Conservation (phyloP, 1,140 invertebrate species). For the Drosophila pectinifera region DNA sequence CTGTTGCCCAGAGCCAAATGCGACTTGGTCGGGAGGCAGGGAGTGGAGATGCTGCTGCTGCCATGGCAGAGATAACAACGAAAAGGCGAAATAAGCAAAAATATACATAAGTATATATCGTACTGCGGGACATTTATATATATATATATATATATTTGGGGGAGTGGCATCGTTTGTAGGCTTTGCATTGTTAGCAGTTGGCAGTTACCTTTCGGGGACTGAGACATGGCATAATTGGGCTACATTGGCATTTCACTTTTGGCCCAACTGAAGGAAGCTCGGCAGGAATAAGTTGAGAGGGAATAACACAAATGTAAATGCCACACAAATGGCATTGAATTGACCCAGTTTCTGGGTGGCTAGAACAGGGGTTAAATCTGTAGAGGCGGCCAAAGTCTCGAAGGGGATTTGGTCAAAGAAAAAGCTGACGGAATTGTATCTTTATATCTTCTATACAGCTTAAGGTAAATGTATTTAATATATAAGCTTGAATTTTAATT, state of each 20-base stretch:
- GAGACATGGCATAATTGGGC: slow-evolving; percentile 69
- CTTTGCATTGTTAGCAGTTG: slow-evolving; percentile 76
- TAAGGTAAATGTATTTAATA: too few relatives aligned
- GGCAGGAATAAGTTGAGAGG: slow-evolving; percentile 30
- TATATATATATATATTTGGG: slow-evolving; percentile 32
- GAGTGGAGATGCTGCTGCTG: slow-evolving; percentile 39
- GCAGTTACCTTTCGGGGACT: slow-evolving; percentile 65
- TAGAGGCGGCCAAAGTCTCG: slow-evolving; percentile 25
- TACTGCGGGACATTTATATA: slow-evolving; percentile 11
- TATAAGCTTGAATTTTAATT: not conserved
- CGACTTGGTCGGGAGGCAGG: slow-evolving; percentile 4
- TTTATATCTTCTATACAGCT: not conserved
- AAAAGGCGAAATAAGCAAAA: slow-evolving; percentile 72
- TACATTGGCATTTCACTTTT: slow-evolving; percentile 81
- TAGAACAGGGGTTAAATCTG: not conserved
- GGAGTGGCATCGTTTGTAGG: slow-evolving; percentile 61
- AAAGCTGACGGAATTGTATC: not conserved
- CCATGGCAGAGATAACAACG: slow-evolving; percentile 66
- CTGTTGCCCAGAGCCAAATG: slow-evolving; percentile 65
- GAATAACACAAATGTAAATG: slow-evolving; percentile 53
- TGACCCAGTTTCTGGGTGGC: slow-evolving; percentile 64
- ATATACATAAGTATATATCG: slow-evolving; percentile 39
- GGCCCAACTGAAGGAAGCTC: too few relatives aligned
- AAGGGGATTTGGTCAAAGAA: not conserved
- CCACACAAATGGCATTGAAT: slow-evolving; percentile 75